phyloP scores from a whole-genome alignment of 2,797 vertebrate genomes.

The Lycodopsis pacificus region DNA sequence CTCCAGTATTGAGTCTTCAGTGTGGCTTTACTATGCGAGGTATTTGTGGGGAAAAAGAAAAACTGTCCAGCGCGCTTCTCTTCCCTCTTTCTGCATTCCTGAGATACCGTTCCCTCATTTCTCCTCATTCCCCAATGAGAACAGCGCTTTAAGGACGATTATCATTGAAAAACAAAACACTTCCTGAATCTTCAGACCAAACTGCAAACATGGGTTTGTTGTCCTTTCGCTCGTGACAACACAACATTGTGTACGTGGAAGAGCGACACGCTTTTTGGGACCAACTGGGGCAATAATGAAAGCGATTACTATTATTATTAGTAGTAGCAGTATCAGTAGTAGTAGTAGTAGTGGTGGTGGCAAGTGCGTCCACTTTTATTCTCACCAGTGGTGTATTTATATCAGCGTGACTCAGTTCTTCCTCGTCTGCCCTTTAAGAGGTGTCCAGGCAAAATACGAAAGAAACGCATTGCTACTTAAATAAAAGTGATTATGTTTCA shows the following conservation, averaged over 20 bases:
- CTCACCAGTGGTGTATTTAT: conserved; percentile 32
- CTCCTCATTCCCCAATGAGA: conserved; percentile 50
- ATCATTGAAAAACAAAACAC: neutral
- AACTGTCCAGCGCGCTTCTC: conserved; percentile 55
- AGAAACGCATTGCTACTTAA: neutral
- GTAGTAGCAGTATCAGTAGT: neutral
- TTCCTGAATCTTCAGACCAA: neutral
- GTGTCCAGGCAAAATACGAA: neutral
- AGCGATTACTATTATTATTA: neutral
- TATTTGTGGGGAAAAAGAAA: conserved; percentile 55
- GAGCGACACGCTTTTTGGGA: neutral
- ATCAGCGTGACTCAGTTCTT: conserved; percentile 39
- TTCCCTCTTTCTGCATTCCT: conserved; percentile 78
- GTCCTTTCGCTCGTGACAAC: neutral
- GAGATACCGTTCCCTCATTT: conserved; percentile 62
- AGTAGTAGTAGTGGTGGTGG: neutral
- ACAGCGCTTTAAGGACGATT: conserved; percentile 8
- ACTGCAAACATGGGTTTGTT: neutral
- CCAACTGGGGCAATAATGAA: conserved; percentile 11
- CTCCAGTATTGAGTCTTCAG: conserved; percentile 23
- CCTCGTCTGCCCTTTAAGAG: conserved; percentile 4
- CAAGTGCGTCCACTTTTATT: conserved; percentile 61
- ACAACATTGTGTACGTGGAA: neutral
- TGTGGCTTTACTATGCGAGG: conserved; percentile 56
- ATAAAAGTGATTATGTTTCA: neutral